These are phyloP conservation scores for Blomia tropicalis DNA, from an alignment of 2,888 invertebrate species.

Conservation along the genomic window DNA sequence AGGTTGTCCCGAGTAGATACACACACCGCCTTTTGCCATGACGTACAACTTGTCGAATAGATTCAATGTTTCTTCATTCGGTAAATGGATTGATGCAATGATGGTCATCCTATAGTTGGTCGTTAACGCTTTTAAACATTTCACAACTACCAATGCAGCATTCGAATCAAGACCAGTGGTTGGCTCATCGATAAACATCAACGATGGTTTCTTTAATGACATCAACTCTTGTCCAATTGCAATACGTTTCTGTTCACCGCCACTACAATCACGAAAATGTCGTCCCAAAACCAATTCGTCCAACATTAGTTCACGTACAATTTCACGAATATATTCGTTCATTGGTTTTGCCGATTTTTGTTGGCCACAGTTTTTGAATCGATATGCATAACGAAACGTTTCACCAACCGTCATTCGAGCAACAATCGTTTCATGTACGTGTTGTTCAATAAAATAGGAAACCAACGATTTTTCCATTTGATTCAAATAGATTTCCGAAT, in stretches of 20 bases:
- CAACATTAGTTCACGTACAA: neutral
- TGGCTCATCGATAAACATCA: slow-evolving; percentile 5
- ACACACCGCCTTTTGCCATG: neutral
- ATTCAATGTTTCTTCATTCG: neutral
- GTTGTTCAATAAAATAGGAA: slow-evolving; percentile 6
- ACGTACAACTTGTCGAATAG: slow-evolving; percentile 2
- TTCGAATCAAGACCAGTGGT: slow-evolving; percentile 3
- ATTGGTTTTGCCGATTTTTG: neutral
- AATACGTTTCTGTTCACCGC: slow-evolving; percentile 13
- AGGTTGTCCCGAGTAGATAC: neutral
- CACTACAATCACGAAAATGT: neutral
- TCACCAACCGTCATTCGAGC: slow-evolving; percentile 2
- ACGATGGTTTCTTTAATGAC: neutral
- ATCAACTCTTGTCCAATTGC: slow-evolving; percentile 3
- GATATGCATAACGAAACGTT: slow-evolving; percentile 1
- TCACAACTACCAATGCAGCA: slow-evolving; percentile 1
- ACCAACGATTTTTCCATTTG: neutral
- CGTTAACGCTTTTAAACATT: neutral
- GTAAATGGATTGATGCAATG: neutral
- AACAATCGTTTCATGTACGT: neutral
- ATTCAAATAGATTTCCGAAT: neutral
- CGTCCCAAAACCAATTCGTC: neutral
- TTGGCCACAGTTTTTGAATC: slow-evolving; percentile 10
- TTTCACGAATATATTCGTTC: neutral
- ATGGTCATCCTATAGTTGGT: neutral